Conservation (phyloP, 64 coral and sea anemone genomes). For the Acropora yongei region DNA sequence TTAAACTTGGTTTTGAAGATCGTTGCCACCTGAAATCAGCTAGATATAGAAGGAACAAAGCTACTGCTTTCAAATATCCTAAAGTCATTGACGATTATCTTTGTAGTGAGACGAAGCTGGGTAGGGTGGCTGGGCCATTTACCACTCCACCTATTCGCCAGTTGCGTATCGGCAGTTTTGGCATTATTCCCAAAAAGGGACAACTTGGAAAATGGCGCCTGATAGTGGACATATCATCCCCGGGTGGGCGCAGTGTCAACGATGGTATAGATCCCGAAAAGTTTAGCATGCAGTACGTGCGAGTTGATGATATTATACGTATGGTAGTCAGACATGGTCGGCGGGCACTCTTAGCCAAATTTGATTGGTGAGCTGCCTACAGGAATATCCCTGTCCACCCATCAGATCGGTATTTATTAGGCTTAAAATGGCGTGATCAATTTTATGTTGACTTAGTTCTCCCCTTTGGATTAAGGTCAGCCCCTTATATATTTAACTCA, state of each 20-base stretch:
- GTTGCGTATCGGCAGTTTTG: neutral
- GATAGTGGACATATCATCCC: conserved; percentile 49
- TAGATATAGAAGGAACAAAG: conserved; percentile 38
- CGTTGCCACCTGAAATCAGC: conserved; percentile 9
- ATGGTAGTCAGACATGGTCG: neutral
- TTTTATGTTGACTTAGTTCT: conserved; percentile 49
- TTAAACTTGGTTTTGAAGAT: no score
- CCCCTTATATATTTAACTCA: conserved; percentile 45
- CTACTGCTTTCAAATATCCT: neutral
- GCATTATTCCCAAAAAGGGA: conserved; percentile 26
- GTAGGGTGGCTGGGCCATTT: neutral
- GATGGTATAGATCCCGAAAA: conserved; percentile 24
- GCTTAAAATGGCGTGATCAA: conserved; percentile 14
- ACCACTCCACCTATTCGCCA: no score
- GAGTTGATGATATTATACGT: conserved; percentile 1
- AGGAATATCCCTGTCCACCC: conserved; percentile 42
- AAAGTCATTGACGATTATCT: conserved; percentile 35
- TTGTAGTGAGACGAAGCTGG: neutral
- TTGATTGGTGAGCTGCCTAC: conserved; percentile 43
- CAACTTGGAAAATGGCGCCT: conserved; percentile 48
- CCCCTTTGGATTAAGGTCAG: conserved; percentile 36
- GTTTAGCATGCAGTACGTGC: neutral
- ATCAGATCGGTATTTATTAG: neutral
- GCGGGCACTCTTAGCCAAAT: conserved; percentile 40
- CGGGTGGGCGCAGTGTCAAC: neutral